A percentile compares a stretch with the other conserved stretches of the same genome.
Evolutionary conservation across 2,797 vertebrate genomes (phyloP).

Genomic region (Philypnodon macrostomus): DNA sequence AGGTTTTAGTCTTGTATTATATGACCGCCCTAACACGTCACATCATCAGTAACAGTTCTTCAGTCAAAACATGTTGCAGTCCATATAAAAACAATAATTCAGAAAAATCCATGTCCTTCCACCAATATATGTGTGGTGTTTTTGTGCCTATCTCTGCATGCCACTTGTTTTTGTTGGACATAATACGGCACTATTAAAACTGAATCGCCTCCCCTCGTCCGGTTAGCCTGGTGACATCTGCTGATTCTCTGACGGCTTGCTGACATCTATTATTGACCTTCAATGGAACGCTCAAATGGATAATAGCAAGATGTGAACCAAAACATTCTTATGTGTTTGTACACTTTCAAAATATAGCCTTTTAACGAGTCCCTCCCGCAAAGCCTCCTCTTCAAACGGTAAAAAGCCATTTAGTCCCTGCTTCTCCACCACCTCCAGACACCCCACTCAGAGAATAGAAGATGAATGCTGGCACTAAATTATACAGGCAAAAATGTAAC

Average conservation of each 20-base stretch:
- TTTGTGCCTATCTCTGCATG: background rate
- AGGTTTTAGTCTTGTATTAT: too few species aligned
- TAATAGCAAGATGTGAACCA: slow-evolving; percentile 17
- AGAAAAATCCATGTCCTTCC: background rate
- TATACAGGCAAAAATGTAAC: background rate
- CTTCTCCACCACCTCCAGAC: slow-evolving; percentile 3
- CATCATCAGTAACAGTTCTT: too few species aligned
- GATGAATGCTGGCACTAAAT: slow-evolving; percentile 1
- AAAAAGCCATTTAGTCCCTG: slow-evolving; percentile 14
- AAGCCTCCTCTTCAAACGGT: slow-evolving; percentile 26
- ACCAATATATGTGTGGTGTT: slow-evolving; percentile 1
- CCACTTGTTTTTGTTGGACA: slow-evolving; percentile 14
- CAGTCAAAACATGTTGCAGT: too few species aligned
- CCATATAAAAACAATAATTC: background rate
- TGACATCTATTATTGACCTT: slow-evolving; percentile 21
- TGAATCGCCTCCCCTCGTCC: slow-evolving; percentile 8
- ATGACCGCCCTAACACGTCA: too few species aligned
- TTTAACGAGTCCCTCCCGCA: slow-evolving; percentile 17
- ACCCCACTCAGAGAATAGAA: background rate
- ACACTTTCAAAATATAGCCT: slow-evolving; percentile 3
- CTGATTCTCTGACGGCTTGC: slow-evolving; percentile 3
- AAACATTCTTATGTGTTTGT: slow-evolving; percentile 8
- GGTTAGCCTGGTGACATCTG: slow-evolving; percentile 18
- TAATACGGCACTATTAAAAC: slow-evolving; percentile 12
- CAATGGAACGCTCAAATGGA: slow-evolving; percentile 19